Base-by-base conservation (phyloP, 2,797 vertebrate species). In the Gobionotothen gibberifrons region DNA sequence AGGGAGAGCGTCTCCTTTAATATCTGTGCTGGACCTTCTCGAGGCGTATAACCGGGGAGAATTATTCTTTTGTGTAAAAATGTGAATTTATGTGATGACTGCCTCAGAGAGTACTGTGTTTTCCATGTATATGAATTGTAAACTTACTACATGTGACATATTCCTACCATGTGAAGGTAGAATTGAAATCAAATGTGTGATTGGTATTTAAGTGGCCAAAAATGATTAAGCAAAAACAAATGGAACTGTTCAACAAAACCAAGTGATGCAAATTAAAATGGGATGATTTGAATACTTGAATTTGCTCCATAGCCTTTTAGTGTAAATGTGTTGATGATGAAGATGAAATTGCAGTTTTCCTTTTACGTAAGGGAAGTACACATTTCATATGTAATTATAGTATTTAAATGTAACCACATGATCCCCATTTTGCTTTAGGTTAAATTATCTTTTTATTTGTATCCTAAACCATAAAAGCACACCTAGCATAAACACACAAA, bases 161-260 rank as follows among this genome's bases (percentile, higher is more conserved):
- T 40, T 48, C n/a, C 12, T 32, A 5, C 0, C 44, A 60, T 14
- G 44, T 51, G 29, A 42, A 26, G 5, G 15, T 26, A 64, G 40
- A 36, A 36, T 36, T 36, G 7, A 53, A 16, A 61, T 72, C 3
- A 58, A 29, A 76, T 43, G 22, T 69, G 39, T 39, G 56, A 55
- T 46, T 55, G 60, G 57, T 78, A 54, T 52, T 59, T 54, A 68
- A 22, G 22, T 14, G 29, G 16, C 40, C 21, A 60, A 51, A 76
- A 82, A 81, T 62, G 32, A 69, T 57, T 15, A 40, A 15, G 36
- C 67, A 49, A 70, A 58, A 36, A 29, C 3, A 54, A 65, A 83
- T 66, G 40, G 1, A 66, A 67, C 83, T 78, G 43, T 58, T 63
- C 48, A 72, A 42, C 5, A 46, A 64, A 21, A 63, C 21, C 19